Conservation (phyloP, 92 coral and sea anemone genomes). For the Nematostella vectensis region DNA sequence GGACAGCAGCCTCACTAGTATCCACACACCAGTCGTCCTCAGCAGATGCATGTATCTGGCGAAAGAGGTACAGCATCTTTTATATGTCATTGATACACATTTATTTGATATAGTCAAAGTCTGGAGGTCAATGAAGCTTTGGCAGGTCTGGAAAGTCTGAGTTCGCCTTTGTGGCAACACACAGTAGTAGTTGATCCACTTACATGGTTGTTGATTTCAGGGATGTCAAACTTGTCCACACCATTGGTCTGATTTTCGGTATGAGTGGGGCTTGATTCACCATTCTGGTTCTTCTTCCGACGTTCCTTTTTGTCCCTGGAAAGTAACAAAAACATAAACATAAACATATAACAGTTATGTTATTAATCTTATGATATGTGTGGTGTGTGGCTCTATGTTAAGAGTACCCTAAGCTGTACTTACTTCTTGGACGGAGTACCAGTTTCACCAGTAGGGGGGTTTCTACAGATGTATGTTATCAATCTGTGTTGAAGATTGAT, state of each 20-base stretch:
- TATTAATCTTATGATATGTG: no score
- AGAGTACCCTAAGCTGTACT: no score
- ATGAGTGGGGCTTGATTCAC: conserved; percentile 89
- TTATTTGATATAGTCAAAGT: no score
- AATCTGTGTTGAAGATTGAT: conserved; percentile 81
- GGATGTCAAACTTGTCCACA: conserved; percentile 32
- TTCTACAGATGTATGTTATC: conserved; percentile 90
- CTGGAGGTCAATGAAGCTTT: no score
- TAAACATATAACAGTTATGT: neutral
- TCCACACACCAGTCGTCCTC: conserved; percentile 98
- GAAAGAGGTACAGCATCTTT: no score
- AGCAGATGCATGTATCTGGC: conserved; percentile 24
- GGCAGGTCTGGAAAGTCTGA: no score
- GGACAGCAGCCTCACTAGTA: conserved; percentile 94
- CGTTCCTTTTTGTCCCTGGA: conserved; percentile 81
- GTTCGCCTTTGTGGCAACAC: no score
- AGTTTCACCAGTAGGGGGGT: conserved; percentile 75
- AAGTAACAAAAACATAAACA: neutral
- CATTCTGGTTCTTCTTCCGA: conserved; percentile 86
- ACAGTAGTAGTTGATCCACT: no score
- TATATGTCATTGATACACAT: no score
- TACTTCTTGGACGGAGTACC: conserved; percentile 95
- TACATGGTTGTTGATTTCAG: conserved; percentile 35
- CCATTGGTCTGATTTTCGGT: conserved; percentile 46
- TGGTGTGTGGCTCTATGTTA: no score